phyloP scores from a whole-genome alignment of 2,888 invertebrate species.

The Eupithecia subfuscata region DNA sequence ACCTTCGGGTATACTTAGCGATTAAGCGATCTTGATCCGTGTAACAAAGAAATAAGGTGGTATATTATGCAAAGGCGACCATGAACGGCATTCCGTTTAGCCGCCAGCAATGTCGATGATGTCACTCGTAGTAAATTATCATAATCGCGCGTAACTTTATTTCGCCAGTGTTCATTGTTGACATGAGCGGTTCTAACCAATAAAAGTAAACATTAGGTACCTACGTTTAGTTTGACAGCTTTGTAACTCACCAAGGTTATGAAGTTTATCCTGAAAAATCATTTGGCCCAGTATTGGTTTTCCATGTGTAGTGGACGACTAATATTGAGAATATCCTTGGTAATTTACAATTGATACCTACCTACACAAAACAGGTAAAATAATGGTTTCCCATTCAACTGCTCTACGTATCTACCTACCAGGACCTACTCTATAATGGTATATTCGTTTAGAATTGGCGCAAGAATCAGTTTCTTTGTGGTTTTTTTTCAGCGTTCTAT shows the following conservation, averaged over 20 bases:
- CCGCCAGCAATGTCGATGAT: constrained; percentile 62
- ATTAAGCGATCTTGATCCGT: constrained; percentile 31
- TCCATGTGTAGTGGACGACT: neutral
- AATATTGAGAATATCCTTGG: neutral
- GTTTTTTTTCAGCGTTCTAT: no score
- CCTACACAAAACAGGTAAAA: neutral
- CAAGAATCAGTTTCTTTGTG: no score
- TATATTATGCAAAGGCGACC: constrained; percentile 15
- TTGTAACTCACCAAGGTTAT: neutral
- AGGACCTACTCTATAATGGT: no score
- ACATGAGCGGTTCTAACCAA: constrained; percentile 35
- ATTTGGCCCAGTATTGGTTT: neutral
- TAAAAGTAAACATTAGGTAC: constrained; percentile 33
- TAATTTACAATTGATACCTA: neutral
- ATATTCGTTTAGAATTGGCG: no score
- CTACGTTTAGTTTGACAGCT: neutral
- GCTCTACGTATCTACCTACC: neutral
- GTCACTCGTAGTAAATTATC: constrained; percentile 73
- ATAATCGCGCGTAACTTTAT: constrained; percentile 52
- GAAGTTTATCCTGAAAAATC: neutral
- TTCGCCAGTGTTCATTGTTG: constrained; percentile 43
- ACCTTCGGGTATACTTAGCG: constrained; percentile 19
- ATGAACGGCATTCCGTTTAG: constrained; percentile 27
- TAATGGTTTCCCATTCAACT: neutral
- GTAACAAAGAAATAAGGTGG: constrained; percentile 25